A percentile compares a stretch with the other conserved stretches of the same genome.
Conservation (phyloP, 1,140 invertebrate genomes). For the Dolichoris vasculosae region DNA sequence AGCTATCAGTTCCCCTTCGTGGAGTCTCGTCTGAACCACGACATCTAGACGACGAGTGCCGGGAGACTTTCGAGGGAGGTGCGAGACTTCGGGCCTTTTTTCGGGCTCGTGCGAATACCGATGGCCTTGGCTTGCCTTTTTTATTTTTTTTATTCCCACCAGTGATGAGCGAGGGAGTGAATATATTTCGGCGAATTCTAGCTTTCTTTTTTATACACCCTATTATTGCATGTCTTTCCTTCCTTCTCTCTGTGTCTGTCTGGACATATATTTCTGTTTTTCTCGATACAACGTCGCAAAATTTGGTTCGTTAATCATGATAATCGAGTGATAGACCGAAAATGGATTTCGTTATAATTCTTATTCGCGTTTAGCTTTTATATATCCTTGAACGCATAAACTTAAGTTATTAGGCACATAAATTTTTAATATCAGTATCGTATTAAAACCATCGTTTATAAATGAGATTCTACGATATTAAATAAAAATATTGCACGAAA, state of each 20-base stretch:
- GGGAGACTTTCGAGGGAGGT: conserved; percentile 17
- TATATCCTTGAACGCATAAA: background rate
- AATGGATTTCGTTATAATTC: background rate
- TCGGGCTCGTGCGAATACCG: background rate
- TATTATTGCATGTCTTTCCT: too few species aligned
- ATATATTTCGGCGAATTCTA: background rate
- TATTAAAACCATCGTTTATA: background rate
- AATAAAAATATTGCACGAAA: background rate
- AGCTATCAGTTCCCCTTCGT: conserved; percentile 20
- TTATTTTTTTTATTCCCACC: too few species aligned
- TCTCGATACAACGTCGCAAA: background rate
- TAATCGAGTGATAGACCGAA: background rate
- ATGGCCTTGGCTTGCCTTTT: background rate
- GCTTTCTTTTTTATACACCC: too few species aligned
- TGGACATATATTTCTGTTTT: too few species aligned
- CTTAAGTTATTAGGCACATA: background rate
- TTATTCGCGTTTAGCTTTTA: background rate
- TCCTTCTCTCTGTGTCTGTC: too few species aligned
- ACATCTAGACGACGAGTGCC: background rate
- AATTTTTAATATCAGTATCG: background rate
- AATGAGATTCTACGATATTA: background rate
- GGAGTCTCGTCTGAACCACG: background rate
- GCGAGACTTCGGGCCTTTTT: background rate
- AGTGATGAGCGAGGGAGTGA: too few species aligned
- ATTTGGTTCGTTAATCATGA: background rate